Base-by-base conservation (phyloP, 1,140 invertebrate genomes). In the Brevipalpus yothersi region DNA sequence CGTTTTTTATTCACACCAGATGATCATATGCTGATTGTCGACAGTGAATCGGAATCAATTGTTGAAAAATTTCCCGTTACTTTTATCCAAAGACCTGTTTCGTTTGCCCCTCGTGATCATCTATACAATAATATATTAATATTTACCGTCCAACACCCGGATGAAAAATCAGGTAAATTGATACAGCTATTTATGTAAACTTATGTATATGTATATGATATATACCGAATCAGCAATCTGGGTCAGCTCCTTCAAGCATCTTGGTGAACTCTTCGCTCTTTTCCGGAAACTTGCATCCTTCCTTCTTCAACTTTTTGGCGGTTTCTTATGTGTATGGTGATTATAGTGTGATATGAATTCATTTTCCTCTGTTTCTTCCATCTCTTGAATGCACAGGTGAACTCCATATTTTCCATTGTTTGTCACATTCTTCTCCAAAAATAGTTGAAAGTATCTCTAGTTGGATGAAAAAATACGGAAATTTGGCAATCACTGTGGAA, bases 101-200 rank as follows among this genome's bases (percentile, higher is more conserved):
- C 92, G 4, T 94, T 96, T 70, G 90, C 87, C n/a, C 91, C 87
- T 60, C 82, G 86, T 55, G 90, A 96, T 72, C 85, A 86, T 12
- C 81, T 94, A 68, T 98, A 96, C 74, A 96, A 97, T 73, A 98
- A 98, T 71, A 90, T 98, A 66, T 75, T 98, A 64, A 83, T 97
- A 21, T 98, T 97, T 72, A 89, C 93, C 60, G 89, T 97, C 41
- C 69, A 70, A 67, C 53, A 62, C 31, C 62, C 62, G 10, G 56
- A 63, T 40, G 62, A 63, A 61, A 56, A n/a, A 45, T 54, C 61
- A 63, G 62, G 62, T 63, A 56, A 17, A 17, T 9, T 17, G 15
- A 45, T 58, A 12, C 45, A 17, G 23, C 49, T 13, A 19, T 56
- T 57, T 60, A 42, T 47, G 12, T 60, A 43, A 17, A 60, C 19